These are phyloP conservation scores for Drosophila mimetica DNA, from an alignment of 2,888 invertebrate genomes.

Conservation along the genomic window DNA sequence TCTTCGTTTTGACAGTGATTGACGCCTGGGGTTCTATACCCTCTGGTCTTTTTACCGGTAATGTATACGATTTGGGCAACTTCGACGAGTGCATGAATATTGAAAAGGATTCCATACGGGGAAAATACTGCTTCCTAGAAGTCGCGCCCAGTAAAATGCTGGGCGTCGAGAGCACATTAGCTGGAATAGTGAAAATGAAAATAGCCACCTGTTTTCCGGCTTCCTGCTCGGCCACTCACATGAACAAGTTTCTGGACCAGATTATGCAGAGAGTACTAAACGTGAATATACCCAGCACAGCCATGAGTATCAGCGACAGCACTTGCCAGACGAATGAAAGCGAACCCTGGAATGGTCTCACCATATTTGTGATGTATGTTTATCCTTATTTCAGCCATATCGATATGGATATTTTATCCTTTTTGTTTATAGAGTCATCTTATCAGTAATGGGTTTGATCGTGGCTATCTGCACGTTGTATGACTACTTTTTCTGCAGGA, in stretches of 20 bases:
- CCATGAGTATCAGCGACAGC: conserved; percentile 28
- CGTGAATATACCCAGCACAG: neutral
- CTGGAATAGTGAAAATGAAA: neutral
- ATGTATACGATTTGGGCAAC: conserved; percentile 80
- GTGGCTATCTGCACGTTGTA: conserved; percentile 46
- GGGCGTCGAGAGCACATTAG: neutral
- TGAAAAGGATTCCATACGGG: conserved; percentile 34
- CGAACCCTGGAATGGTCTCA: conserved; percentile 43
- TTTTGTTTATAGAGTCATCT: conserved; percentile 17
- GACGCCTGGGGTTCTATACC: conserved; percentile 84
- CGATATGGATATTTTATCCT: neutral
- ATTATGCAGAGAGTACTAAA: conserved; percentile 12
- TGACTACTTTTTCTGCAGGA: conserved; percentile 51
- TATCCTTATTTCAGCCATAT: no score
- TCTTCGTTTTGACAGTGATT: conserved; percentile 70
- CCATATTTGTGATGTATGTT: conserved; percentile 71
- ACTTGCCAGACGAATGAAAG: conserved; percentile 34
- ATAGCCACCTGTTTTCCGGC: conserved; percentile 67
- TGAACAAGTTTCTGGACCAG: conserved; percentile 45
- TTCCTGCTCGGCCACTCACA: conserved; percentile 50
- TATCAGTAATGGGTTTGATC: conserved; percentile 28
- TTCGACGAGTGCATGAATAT: conserved; percentile 83
- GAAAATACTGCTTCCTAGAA: conserved; percentile 53
- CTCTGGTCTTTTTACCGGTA: conserved; percentile 79
- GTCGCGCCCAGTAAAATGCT: neutral